Conservation (phyloP, 2,888 invertebrate genomes). For the Trachelus troglodyta region DNA sequence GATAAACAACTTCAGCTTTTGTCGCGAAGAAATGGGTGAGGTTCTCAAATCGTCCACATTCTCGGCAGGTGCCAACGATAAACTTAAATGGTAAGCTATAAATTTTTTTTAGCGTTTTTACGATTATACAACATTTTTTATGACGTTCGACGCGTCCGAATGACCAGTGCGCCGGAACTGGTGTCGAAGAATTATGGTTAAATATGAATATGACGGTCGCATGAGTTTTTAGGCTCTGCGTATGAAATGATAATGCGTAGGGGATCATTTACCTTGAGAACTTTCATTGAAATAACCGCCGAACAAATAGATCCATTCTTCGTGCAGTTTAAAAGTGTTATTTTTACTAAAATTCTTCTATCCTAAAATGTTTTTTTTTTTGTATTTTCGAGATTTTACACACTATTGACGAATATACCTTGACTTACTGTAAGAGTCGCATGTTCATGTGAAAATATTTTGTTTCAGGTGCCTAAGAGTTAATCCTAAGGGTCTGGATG, state of each 20-base stretch:
- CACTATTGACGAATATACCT: background rate
- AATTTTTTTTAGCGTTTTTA: constrained; percentile 4
- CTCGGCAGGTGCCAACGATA: constrained; percentile 99
- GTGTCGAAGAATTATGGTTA: background rate
- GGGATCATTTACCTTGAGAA: background rate
- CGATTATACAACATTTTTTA: background rate
- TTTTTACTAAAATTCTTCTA: background rate
- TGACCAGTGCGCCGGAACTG: background rate
- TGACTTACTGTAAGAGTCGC: background rate
- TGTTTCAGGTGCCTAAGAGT: constrained; percentile 92
- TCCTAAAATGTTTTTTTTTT: background rate
- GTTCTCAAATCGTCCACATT: constrained; percentile 99
- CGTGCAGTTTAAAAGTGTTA: too few relatives aligned
- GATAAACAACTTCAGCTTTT: constrained; percentile 99
- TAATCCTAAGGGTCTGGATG: constrained; percentile 99
- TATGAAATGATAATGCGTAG: background rate
- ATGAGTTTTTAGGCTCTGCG: background rate
- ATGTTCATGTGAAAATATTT: background rate
- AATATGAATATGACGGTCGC: background rate
- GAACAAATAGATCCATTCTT: too few relatives aligned
- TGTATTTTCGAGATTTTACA: background rate
- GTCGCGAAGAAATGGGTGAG: constrained; percentile 99
- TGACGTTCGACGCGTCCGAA: background rate
- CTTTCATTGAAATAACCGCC: too few relatives aligned
- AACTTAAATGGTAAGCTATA: constrained; percentile 91